Percentiles rank a stretch among this genome's conserved stretches.
phyloP scores from a whole-genome alignment of 2,113 vertebrate genomes.

The Sphyrna mokarran region DNA sequence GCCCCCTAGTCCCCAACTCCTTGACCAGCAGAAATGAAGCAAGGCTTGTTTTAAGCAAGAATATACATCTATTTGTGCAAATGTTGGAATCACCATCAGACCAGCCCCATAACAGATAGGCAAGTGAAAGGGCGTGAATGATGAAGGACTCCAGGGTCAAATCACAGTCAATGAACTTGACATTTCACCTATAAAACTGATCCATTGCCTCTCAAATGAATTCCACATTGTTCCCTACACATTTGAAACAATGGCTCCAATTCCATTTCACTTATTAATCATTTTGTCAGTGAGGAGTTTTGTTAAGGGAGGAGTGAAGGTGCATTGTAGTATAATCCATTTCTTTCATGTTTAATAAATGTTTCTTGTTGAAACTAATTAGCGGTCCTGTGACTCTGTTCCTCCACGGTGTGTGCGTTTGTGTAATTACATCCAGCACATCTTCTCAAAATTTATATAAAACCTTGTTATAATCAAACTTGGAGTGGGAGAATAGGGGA shows the following conservation, averaged over 20 bases:
- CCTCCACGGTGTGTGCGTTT: too few relatives aligned
- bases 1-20: too few relatives aligned
- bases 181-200: neutral
- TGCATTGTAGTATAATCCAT: too few relatives aligned
- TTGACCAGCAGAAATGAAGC: neutral
- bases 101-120: neutral
- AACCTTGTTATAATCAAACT: too few relatives aligned
- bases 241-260: neutral
- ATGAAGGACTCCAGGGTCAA: neutral
- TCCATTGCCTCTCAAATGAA: neutral
- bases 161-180: neutral
- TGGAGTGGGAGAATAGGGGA: too few relatives aligned
- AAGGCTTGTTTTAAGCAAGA: neutral
- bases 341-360: too few relatives aligned
- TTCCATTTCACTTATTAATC: neutral
- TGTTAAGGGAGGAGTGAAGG: too few relatives aligned
- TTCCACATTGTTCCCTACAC: neutral
- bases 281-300: neutral
- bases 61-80: neutral
- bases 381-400: too few relatives aligned
- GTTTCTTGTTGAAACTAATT: too few relatives aligned
- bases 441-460: too few relatives aligned
- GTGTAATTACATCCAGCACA: too few relatives aligned
- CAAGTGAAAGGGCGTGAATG: neutral
- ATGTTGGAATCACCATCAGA: neutral